Base-by-base conservation (phyloP, 2,113 vertebrate genomes). In the Chinchilla lanigera region DNA sequence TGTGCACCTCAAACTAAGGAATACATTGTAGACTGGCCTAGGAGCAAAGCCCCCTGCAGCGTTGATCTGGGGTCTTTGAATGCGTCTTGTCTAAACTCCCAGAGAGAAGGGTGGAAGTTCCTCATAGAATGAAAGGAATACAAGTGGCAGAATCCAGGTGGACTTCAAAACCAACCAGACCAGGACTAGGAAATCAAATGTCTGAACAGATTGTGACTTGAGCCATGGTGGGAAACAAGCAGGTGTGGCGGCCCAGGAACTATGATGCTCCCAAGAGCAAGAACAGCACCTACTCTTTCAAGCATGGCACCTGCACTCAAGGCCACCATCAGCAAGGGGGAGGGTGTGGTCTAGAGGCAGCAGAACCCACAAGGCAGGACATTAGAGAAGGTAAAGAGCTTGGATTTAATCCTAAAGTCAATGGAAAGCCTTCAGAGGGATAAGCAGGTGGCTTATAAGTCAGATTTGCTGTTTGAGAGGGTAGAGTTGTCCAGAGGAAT, bases 281-380 rank as follows among this genome's bases (percentile, higher is more conserved):
- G 33, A n/a, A 6, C 0, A n/a, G 12, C 5, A 11, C 6, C 19
- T 7, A 24, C 30, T 80, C 71, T 50, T 26, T 1, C 8, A 58
- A 26, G 41, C 5, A 3, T 10, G 50, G 28, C 1, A 0, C 1
- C 16, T 1, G 9, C 0, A 0, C 44, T n/a, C n/a, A 4, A 26
- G 5, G 80, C 7, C 41, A 24, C 5, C 50, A 28, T 8, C 7
- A 26, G 52, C 16, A 5, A 30, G 61, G 44, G 7, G 1, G 11
- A 7, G 41, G 41, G 38, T 8, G 4, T 2, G 1, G 30, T 4
- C n/a, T 1, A 35, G 52, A 71, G 19, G 1, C 26, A 65, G 30
- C 2, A 22, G 38, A 1, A 19, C 13, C 75, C 10, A 54, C 16
- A 14, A 2, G 17, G 30, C 5, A 54, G 17, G 77, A 20, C 28